These are phyloP conservation scores for Drosophila kanapiae DNA, from an alignment of 1,140 invertebrate genomes.

Conservation along the genomic window DNA sequence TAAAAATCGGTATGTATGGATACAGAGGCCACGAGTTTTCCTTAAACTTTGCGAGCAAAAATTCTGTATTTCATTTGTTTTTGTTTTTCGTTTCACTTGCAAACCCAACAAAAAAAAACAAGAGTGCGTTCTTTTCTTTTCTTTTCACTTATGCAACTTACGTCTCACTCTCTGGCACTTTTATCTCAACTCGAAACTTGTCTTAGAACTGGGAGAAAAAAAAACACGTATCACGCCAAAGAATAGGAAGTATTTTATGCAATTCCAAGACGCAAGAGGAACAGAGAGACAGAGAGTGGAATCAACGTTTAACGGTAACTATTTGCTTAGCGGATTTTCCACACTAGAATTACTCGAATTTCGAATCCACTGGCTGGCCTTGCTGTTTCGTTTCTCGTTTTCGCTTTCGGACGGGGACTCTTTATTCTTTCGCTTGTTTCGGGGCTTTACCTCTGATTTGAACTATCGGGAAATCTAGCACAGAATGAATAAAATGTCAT, in stretches of 20 bases:
- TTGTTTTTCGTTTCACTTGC: conserved; percentile 1
- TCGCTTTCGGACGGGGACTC: conserved; percentile 14
- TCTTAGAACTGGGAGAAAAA: conserved; percentile 4
- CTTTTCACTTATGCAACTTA: conserved; percentile 75
- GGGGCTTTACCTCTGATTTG: conserved; percentile 76
- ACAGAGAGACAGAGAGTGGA: background rate
- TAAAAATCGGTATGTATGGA: conserved; percentile 21
- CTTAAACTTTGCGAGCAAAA: background rate
- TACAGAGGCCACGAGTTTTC: conserved; percentile 12
- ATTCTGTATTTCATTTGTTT: background rate
- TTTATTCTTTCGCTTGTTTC: conserved; percentile 40
- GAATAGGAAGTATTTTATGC: conserved; percentile 8
- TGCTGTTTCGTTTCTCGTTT: conserved; percentile 3
- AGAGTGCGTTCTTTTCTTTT: background rate
- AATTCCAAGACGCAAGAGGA: background rate
- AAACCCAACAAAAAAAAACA: conserved; percentile 5
- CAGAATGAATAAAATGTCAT: conserved; percentile 78
- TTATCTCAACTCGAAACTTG: conserved; percentile 17
- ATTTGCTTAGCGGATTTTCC: conserved; percentile 14
- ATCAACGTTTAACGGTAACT: conserved; percentile 10
- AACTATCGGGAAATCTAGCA: conserved; percentile 84
- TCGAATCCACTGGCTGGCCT: background rate
- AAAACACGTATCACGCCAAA: conserved; percentile 13
- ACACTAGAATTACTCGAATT: background rate
- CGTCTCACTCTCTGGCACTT: conserved; percentile 77